Conservation (phyloP, 2,888 invertebrate species). For the Xanthostigma xanthostigma region DNA sequence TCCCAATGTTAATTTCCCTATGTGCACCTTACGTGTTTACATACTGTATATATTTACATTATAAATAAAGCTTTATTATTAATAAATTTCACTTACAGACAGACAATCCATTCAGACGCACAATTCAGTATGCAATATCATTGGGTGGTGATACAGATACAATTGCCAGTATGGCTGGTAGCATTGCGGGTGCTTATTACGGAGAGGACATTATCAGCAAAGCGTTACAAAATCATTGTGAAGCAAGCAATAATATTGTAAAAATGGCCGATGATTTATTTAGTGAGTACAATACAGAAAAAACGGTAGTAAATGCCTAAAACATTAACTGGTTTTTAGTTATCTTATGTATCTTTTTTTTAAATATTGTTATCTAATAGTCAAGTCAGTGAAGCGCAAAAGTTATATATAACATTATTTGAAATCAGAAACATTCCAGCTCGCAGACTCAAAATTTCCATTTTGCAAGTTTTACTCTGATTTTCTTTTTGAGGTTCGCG, state of each 20-base stretch:
- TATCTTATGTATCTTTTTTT: background rate
- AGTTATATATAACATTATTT: no score
- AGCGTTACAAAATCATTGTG: conserved; percentile 40
- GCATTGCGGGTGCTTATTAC: conserved; percentile 51
- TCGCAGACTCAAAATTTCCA: no score
- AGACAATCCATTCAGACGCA: conserved; percentile 42
- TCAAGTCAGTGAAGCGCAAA: background rate
- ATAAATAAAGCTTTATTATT: no score
- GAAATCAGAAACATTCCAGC: no score
- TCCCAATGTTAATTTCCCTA: no score
- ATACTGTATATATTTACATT: no score
- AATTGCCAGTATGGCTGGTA: conserved; percentile 59
- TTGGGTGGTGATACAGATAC: conserved; percentile 68
- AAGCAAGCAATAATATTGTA: conserved; percentile 35
- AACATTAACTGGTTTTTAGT: background rate
- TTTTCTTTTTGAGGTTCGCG: no score
- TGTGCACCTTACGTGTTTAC: no score
- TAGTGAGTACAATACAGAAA: background rate
- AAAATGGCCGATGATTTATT: conserved; percentile 36
- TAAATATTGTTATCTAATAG: background rate
- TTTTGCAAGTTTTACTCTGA: no score
- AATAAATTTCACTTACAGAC: conserved; percentile 23
- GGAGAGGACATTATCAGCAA: conserved; percentile 38
- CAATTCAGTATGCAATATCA: conserved; percentile 52
- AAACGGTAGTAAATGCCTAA: background rate